Conservation (phyloP, 2,113 vertebrate species). For the Engraulis encrasicolus region DNA sequence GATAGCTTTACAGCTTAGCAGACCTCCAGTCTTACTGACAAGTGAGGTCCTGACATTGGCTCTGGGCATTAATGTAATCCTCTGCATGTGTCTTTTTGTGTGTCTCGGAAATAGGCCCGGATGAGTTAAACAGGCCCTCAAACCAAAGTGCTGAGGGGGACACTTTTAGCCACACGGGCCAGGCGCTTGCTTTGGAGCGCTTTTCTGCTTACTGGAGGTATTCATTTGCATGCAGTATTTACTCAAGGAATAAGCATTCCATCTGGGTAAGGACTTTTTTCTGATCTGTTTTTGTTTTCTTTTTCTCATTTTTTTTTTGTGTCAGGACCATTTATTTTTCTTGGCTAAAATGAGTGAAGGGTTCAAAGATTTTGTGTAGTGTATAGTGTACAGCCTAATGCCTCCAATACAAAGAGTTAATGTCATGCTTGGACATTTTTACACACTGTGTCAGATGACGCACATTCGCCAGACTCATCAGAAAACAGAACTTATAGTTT, state of each 20-base stretch:
- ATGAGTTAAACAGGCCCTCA: neutral
- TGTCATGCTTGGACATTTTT: conserved; percentile 15
- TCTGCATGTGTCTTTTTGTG: neutral
- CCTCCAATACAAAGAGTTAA: neutral
- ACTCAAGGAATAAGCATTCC: conserved; percentile 28
- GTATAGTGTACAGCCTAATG: conserved; percentile 20
- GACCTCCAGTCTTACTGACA: neutral
- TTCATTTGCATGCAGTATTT: conserved; percentile 49
- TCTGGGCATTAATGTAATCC: neutral
- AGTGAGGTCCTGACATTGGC: neutral
- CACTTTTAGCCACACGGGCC: conserved; percentile 25
- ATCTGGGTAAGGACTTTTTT: conserved; percentile 29
- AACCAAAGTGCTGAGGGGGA: conserved; percentile 41
- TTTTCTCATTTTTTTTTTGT: conserved; percentile 41
- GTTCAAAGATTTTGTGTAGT: conserved; percentile 44
- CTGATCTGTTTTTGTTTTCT: conserved; percentile 33
- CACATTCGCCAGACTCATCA: neutral
- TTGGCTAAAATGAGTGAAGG: conserved; percentile 39
- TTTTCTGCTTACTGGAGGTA: conserved; percentile 49
- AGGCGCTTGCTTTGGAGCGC: neutral
- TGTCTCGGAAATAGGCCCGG: neutral
- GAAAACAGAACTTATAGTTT: neutral
- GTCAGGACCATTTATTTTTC: conserved; percentile 47
- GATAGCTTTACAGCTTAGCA: neutral
- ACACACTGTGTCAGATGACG: too few relatives aligned